Evolutionary conservation across 2,888 invertebrate species (phyloP).

Genomic region (Lithosia quadra): DNA sequence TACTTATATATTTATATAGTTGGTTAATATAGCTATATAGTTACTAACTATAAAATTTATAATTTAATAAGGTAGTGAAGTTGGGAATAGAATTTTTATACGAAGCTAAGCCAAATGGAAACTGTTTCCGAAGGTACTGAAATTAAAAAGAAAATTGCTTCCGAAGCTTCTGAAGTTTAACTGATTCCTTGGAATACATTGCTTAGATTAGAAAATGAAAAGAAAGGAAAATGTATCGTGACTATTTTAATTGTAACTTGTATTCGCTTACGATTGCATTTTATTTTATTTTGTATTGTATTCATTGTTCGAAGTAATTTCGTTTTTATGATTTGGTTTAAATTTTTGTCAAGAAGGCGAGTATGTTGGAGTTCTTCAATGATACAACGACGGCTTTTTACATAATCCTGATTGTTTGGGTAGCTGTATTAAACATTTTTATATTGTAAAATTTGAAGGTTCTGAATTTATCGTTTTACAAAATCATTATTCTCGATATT

Average conservation of each 20-base stretch:
- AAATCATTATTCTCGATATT: neutral
- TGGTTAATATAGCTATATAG: constrained; percentile 30
- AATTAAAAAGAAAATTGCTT: neutral
- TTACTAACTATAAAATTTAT: constrained; percentile 25
- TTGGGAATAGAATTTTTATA: constrained; percentile 31
- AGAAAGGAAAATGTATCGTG: neutral
- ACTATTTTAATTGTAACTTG: neutral
- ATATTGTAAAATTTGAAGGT: neutral
- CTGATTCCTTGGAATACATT: neutral
- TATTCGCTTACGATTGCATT: neutral
- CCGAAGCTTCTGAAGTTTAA: neutral
- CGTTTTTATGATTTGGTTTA: neutral
- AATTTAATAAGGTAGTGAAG: constrained; percentile 25
- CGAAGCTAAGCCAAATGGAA: constrained; percentile 35
- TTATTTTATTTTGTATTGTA: neutral
- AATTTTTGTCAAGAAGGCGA: neutral
- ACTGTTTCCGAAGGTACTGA: constrained; percentile 34
- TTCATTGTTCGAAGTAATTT: neutral
- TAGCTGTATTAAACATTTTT: no score
- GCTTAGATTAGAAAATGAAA: neutral
- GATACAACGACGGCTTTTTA: no score
- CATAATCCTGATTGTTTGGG: no score
- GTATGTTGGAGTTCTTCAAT: no score
- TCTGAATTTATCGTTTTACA: neutral
- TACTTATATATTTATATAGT: constrained; percentile 37